Conservation (phyloP, 2,888 invertebrate species). For the Cosmia trapezina region DNA sequence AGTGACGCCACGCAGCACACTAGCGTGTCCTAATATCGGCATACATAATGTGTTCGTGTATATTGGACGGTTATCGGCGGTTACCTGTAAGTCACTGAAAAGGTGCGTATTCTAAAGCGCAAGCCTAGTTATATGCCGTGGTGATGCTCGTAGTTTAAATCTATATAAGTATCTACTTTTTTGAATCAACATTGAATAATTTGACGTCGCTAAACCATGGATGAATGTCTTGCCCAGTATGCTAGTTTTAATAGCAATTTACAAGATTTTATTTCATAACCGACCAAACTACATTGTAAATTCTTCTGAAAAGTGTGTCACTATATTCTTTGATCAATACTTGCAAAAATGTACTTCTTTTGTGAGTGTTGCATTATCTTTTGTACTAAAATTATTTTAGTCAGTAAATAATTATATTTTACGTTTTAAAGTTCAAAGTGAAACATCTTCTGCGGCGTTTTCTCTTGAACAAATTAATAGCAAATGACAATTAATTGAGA, state of each 20-base stretch:
- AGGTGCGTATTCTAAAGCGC: conserved; percentile 23
- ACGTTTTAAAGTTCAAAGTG: not conserved
- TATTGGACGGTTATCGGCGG: conserved; percentile 51
- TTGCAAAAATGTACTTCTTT: not conserved
- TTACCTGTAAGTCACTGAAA: conserved; percentile 61
- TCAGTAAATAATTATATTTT: not conserved
- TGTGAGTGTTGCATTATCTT: not conserved
- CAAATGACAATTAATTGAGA: conserved; percentile 26
- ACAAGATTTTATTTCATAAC: not conserved
- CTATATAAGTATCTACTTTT: not conserved
- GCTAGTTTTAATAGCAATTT: not conserved
- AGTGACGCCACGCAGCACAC: not conserved
- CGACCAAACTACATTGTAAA: not conserved
- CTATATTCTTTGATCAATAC: not conserved
- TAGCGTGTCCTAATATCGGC: conserved; percentile 18
- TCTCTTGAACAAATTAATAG: conserved; percentile 1
- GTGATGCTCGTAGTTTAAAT: not conserved
- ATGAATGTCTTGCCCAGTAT: no score
- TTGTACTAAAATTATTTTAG: not conserved
- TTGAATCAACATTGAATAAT: not conserved
- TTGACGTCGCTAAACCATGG: not conserved
- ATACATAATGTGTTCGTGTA: conserved; percentile 30
- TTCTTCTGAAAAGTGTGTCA: not conserved
- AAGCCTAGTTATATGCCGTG: not conserved
- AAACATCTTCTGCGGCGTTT: not conserved